Evolutionary conservation across 2,113 vertebrate species (phyloP), one percentile per base, ranked within the genome.

Genomic region (Pelvicachromis taeniatus): DNA sequence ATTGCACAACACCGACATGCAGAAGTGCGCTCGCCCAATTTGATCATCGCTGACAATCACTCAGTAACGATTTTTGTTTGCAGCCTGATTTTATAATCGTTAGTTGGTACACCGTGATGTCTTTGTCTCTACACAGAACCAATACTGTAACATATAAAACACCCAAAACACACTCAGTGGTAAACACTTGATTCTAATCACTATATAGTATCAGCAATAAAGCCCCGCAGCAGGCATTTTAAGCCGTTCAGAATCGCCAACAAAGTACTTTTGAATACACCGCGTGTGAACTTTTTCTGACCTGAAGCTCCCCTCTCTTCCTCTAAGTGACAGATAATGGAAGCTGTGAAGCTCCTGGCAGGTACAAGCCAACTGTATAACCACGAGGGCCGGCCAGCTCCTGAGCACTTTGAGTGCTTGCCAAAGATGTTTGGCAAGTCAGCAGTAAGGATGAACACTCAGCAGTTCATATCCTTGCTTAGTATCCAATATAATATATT

Each of bases 381-480:
- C 58, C 38, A 54, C 2, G 78, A 83, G 45, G 79, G 61, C 58
- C 3, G 8, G 86, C 85, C 84, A 81, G 70, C 63, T 84, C 81
- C 80, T 40, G 14, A 86, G 68, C 79, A 65, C 87, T 90, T 87
- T 89, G 89, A 92, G 65, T 11, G 55, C 31, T 3, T 88, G 93
- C 90, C 90, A 91, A 83, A 90, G 79, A 81, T 87, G 90, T 90
- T 92, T 85, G 79, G 77, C 85, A 81, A 91, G 88, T 93, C 92
- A 94, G 92, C 92, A 90, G 48, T 68, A 45, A 89, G 86, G 88
- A 90, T 35, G 89, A 93, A 84, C 88, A 92, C 89, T 92, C 90
- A 94, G 93, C 90, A 91, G 33, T 84, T 89, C 85, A 83, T 14
- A 75, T 80, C 82, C 55, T 52, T 17, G 40, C 78, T 88, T 81